Evolutionary conservation across 1,140 invertebrate genomes (phyloP), one percentile per base, ranked within the genome.

Genomic region (Brachionus plicatilis): DNA sequence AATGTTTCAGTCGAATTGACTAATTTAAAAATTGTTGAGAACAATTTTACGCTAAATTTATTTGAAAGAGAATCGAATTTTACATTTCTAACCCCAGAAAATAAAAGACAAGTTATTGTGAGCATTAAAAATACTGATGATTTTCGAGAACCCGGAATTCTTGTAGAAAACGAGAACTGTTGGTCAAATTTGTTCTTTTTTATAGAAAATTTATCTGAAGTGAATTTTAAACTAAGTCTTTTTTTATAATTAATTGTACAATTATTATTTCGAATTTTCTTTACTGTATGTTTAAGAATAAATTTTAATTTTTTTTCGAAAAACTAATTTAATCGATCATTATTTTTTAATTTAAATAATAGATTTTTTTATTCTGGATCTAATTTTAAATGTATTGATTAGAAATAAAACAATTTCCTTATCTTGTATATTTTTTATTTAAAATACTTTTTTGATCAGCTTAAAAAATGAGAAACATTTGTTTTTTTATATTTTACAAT

Each of bases 131-230:
- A 72, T 72, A 17, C 43, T n/a, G 68, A 72, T 20, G 68, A 43
- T 72, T 72, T 72, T 43, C 33, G 9, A 72, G 68, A 72, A 17
- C 68, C 68, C n/a, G 68, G 68, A 43, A 37, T 72, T 43, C 47
- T 43, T 12, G 33, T 72, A 12, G 20, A 72, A 72, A 43, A 72
- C 33, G 14, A 72, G 14, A 33, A 17, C 0, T 72, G 68, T 24
- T 72, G 68, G 68, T 72, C 68, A n/a, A 72, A n/a, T 43, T 17
- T 72, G 1, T n/a, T 43, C 8, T 14, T 11, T 11, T 72, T 72
- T 43, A 2, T 72, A 7, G n/a, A 72, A 12, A 43, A 43, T 43
- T 20, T 72, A 20, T 0, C 8, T 7, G 7, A 72, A 4, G 41
- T 72, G 7, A 43, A 72, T 43, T 72, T 72, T 41, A 41, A 43